A percentile compares a stretch with the other conserved stretches of the same genome.
phyloP scores from a whole-genome alignment of 2,888 invertebrate genomes.

The Dryadula phaetusa region DNA sequence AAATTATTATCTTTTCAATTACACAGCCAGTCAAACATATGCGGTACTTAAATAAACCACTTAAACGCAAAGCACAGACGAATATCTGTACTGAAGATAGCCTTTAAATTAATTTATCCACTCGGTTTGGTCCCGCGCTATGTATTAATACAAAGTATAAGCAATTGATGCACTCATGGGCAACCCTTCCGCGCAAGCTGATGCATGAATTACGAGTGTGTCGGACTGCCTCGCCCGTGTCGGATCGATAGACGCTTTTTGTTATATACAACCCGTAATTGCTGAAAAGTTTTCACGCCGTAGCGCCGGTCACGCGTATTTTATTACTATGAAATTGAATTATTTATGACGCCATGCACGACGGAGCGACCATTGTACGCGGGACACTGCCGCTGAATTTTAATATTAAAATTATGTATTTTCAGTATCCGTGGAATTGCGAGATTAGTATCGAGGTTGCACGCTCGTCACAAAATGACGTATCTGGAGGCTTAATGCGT shows the following conservation, averaged over 20 bases:
- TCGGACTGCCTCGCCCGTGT: conserved; percentile 61
- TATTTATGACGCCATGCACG: conserved; percentile 78
- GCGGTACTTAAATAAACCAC: conserved; percentile 46
- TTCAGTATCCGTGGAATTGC: conserved; percentile 53
- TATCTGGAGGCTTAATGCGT: conserved; percentile 82
- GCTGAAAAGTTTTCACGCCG: conserved; percentile 84
- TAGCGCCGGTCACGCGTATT: conserved; percentile 81
- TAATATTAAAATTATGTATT: conserved; percentile 78
- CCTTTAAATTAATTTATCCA: conserved; percentile 69
- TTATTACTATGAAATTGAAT: conserved; percentile 85
- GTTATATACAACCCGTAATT: conserved; percentile 82
- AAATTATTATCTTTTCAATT: conserved; percentile 44
- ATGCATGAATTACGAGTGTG: conserved; percentile 75
- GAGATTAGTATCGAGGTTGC: conserved; percentile 67
- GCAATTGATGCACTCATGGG: conserved; percentile 74
- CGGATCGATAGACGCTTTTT: conserved; percentile 77
- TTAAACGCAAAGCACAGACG: conserved; percentile 44
- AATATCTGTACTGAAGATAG: conserved; percentile 47
- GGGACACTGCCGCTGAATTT: conserved; percentile 75
- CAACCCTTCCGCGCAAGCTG: conserved; percentile 79
- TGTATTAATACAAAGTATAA: conserved; percentile 77
- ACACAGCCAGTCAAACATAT: conserved; percentile 44
- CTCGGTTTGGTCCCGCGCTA: conserved; percentile 70
- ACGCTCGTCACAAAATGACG: conserved; percentile 77
- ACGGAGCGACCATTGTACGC: conserved; percentile 73